Conservation (phyloP, 2,113 vertebrate species). For the Thunnus thynnus region DNA sequence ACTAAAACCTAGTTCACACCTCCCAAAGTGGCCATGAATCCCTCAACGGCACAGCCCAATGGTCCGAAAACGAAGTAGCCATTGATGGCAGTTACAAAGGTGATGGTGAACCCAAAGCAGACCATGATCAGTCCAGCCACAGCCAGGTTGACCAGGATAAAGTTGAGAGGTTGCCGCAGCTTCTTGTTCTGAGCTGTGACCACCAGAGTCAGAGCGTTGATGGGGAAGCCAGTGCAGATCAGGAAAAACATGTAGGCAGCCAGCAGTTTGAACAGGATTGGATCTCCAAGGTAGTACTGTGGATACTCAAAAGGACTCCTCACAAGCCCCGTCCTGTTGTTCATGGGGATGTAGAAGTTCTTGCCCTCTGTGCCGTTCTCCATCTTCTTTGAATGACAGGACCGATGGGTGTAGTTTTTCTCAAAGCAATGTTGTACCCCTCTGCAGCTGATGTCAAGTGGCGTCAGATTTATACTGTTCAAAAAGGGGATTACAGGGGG, state of each 20-base stretch:
- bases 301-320: constrained; percentile 86
- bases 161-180: constrained; percentile 88
- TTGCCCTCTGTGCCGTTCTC: constrained; percentile 87
- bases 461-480: too few species aligned
- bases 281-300: constrained; percentile 87
- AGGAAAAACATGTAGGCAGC: constrained; percentile 87
- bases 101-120: constrained; percentile 83
- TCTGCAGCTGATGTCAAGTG: too few species aligned
- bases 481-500: neutral
- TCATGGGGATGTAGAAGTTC: constrained; percentile 89
- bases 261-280: constrained; percentile 75
- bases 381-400: constrained; percentile 61
- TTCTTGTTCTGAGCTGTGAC: constrained; percentile 89
- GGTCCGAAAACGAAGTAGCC: constrained; percentile 84
- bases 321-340: constrained; percentile 88
- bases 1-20: constrained; percentile 64
- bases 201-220: constrained; percentile 86
- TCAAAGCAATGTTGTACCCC: too few species aligned
- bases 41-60: constrained; percentile 76
- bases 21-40: constrained; percentile 87
- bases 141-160: constrained; percentile 86
- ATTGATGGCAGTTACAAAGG: constrained; percentile 75
- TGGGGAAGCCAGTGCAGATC: constrained; percentile 83
- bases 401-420: too few species aligned
- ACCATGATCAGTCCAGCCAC: constrained; percentile 86